A percentile compares a stretch with the other conserved stretches of the same genome.
Conservation (phyloP, 2,113 vertebrate species). For the Corynorhinus townsendii region DNA sequence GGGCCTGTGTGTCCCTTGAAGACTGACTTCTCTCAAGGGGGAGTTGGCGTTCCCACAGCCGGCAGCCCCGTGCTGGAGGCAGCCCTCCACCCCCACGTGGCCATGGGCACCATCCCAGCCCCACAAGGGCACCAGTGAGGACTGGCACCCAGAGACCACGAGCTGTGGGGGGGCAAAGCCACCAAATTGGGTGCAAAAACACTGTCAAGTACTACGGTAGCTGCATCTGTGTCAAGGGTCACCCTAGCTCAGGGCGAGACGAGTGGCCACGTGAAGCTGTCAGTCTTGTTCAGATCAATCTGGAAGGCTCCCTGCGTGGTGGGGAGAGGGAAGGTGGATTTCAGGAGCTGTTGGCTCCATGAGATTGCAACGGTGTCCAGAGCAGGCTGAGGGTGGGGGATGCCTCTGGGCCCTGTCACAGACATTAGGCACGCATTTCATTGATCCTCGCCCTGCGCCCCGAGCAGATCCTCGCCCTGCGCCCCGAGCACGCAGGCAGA, state of each 20-base stretch:
- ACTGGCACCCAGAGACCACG: no score
- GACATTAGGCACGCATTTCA: background rate
- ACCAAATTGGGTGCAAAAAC: slow-evolving; percentile 21
- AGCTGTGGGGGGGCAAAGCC: background rate
- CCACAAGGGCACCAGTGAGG: accelerated
- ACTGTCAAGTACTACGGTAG: background rate
- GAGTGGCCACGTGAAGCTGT: background rate
- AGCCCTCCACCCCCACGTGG: background rate
- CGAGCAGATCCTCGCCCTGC: background rate
- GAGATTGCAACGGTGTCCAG: background rate
- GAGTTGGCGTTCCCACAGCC: background rate
- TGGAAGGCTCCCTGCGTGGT: background rate
- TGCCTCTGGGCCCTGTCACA: background rate
- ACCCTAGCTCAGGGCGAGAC: background rate
- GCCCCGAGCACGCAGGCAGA: background rate
- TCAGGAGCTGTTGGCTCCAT: background rate
- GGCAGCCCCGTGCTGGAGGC: background rate
- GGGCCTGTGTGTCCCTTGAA: background rate
- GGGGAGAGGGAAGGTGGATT: background rate
- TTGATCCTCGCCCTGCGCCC: background rate
- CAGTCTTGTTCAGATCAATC: slow-evolving; percentile 8
- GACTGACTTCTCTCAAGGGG: background rate
- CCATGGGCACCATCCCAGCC: background rate
- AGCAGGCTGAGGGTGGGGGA: background rate
- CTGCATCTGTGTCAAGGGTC: slow-evolving; percentile 37